These are phyloP conservation scores for Amphipoea oculea DNA, from an alignment of 2,888 invertebrate species.

Conservation along the genomic window DNA sequence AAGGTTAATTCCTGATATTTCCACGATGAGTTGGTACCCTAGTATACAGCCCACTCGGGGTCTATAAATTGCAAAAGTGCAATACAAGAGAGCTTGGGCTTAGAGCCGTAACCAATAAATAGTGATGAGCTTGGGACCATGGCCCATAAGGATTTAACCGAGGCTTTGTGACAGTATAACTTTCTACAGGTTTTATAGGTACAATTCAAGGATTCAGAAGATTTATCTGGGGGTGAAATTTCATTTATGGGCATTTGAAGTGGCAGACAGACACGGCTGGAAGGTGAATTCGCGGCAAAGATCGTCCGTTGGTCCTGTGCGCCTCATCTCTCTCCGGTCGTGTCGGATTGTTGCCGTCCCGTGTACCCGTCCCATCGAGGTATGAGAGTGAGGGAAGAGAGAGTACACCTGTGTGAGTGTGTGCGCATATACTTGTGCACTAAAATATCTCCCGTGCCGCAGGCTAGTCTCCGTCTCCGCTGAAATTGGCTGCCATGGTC, in stretches of 20 bases:
- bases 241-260: neutral
- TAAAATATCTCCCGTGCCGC: too few relatives aligned
- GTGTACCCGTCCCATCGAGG: neutral
- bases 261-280: neutral
- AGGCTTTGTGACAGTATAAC: neutral
- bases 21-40: neutral
- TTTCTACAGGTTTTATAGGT: neutral
- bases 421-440: neutral
- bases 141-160: neutral
- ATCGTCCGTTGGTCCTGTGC: neutral
- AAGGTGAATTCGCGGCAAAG: neutral
- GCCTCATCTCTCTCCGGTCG: neutral
- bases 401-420: neutral
- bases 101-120: constrained; percentile 37
- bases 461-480: too few relatives aligned
- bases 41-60: neutral
- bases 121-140: constrained; percentile 18
- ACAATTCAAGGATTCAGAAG: neutral
- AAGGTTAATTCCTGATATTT: neutral
- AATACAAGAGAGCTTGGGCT: constrained; percentile 3
- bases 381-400: neutral
- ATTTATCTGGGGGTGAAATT: neutral
- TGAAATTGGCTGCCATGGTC: too few relatives aligned
- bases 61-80: constrained; percentile 37
- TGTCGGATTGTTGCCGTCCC: neutral